Conservation (phyloP, 2,113 vertebrate genomes). For the Chaetops frenatus region DNA sequence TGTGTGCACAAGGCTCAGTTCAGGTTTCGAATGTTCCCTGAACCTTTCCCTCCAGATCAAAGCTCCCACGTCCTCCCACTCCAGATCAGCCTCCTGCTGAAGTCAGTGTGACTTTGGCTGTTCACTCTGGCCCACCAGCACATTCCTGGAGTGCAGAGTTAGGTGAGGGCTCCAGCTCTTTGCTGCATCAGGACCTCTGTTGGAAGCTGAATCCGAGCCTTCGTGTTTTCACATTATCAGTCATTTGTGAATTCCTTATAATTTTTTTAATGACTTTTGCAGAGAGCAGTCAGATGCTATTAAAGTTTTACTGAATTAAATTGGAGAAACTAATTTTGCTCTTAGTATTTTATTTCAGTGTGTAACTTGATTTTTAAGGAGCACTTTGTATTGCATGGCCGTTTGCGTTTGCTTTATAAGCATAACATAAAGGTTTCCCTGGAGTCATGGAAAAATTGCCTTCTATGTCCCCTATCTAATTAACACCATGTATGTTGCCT, state of each 20-base stretch:
- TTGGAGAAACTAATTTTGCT: conserved; percentile 56
- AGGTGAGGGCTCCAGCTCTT: neutral
- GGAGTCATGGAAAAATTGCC: conserved; percentile 63
- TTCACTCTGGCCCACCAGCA: conserved; percentile 1
- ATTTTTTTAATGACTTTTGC: conserved; percentile 56
- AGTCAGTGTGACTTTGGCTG: neutral
- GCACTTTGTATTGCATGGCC: conserved; percentile 23
- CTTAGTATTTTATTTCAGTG: conserved; percentile 54
- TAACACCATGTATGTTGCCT: conserved; percentile 64
- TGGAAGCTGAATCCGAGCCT: neutral
- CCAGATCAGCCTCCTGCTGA: conserved; percentile 33
- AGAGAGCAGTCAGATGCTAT: conserved; percentile 48
- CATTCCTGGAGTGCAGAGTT: neutral
- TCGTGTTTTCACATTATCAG: neutral
- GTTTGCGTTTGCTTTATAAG: conserved; percentile 55
- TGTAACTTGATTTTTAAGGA: conserved; percentile 59
- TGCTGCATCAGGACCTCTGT: neutral
- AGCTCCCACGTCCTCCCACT: neutral
- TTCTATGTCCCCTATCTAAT: conserved; percentile 63
- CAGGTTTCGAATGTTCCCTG: neutral
- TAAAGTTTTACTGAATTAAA: conserved; percentile 58
- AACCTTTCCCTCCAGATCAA: conserved; percentile 38
- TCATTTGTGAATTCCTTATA: conserved; percentile 44
- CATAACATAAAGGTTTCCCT: conserved; percentile 61
- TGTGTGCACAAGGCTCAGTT: conserved; percentile 4